phyloP scores from a whole-genome alignment of 2,797 vertebrate species.

The Chaetophractus vellerosus region DNA sequence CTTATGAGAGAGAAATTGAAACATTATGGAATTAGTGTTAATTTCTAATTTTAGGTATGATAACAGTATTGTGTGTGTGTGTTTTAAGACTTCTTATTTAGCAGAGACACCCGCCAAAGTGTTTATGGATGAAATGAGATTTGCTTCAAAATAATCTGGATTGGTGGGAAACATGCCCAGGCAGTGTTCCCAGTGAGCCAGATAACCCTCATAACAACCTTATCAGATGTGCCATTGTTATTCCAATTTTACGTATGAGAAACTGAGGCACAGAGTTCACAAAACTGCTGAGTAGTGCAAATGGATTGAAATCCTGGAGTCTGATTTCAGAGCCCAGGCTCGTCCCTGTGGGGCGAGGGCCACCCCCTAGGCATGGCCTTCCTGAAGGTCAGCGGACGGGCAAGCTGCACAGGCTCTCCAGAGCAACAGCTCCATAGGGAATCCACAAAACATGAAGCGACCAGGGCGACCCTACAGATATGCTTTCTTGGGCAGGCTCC shows the following conservation, averaged over 20 bases:
- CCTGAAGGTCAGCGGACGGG: background rate
- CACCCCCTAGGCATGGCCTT: background rate
- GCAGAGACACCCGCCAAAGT: background rate
- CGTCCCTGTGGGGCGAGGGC: fast-evolving
- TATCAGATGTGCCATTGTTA: too few relatives aligned
- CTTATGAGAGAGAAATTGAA: conserved; percentile 12
- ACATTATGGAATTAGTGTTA: background rate
- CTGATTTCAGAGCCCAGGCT: background rate
- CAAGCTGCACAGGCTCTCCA: background rate
- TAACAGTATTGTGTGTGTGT: background rate
- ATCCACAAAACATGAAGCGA: fast-evolving
- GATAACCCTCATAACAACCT: background rate
- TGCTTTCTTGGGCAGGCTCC: background rate
- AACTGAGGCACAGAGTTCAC: background rate
- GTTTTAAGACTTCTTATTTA: background rate
- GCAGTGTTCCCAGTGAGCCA: background rate
- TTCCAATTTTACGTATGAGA: background rate
- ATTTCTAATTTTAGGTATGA: background rate
- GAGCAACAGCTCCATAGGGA: fast-evolving
- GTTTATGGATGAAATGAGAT: background rate
- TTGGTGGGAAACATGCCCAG: background rate
- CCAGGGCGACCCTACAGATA: too few relatives aligned
- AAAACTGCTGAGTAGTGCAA: background rate
- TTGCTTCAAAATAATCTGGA: background rate
- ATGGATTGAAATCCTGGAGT: background rate